Evolutionary conservation across 2,113 vertebrate genomes (phyloP).

Genomic region (Agapornis roseicollis): DNA sequence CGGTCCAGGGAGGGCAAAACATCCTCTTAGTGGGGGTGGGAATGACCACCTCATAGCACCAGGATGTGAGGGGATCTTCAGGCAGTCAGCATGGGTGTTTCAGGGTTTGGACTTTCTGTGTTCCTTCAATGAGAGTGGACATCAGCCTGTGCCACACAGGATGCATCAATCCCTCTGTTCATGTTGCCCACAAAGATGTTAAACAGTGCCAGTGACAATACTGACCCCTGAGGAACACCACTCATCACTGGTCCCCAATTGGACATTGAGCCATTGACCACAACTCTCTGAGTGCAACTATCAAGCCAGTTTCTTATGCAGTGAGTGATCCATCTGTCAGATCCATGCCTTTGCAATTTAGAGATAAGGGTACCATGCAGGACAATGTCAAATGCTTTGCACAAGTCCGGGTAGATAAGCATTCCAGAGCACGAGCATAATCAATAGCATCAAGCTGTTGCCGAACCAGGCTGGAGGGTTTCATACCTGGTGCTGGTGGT

Average conservation of each 20-base stretch:
- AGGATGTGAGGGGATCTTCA: neutral
- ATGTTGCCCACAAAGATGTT: neutral
- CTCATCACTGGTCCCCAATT: neutral
- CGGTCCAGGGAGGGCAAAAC: neutral
- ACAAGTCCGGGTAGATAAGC: neutral
- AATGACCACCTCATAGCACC: rapidly evolving
- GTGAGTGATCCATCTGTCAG: neutral
- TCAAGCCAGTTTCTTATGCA: neutral
- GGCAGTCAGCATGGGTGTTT: rapidly evolving
- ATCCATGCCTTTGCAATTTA: neutral
- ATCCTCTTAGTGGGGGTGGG: rapidly evolving
- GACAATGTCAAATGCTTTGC: neutral
- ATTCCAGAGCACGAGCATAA: neutral
- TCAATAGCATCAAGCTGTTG: neutral
- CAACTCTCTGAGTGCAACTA: neutral
- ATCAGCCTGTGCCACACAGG: neutral
- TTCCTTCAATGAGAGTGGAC: neutral
- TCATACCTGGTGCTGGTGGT: neutral
- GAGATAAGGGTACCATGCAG: neutral
- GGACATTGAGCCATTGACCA: neutral
- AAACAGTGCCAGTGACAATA: neutral
- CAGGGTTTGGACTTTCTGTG: rapidly evolving
- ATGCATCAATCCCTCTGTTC: neutral
- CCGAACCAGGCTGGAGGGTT: neutral
- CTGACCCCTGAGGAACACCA: neutral